A percentile compares a stretch with the other conserved stretches of the same genome.
Evolutionary conservation across 2,797 vertebrate species (phyloP).

Genomic region (Typhlichthys subterraneus): DNA sequence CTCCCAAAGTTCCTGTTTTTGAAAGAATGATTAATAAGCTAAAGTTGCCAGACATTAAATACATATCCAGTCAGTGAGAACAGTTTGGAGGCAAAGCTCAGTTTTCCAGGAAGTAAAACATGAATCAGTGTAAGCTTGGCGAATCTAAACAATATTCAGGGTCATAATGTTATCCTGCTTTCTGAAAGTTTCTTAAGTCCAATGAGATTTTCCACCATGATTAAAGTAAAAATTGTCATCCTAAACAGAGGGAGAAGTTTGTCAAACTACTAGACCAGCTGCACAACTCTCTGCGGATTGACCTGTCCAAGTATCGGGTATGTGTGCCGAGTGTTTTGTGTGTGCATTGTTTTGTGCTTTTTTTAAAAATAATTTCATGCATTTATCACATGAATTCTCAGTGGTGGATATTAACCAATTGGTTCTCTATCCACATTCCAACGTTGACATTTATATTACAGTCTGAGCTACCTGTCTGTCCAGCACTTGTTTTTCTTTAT

Average conservation of each 20-base stretch:
- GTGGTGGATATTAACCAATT: too few species aligned
- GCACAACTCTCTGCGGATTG: conserved; percentile 97
- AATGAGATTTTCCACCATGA: too few species aligned
- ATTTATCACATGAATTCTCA: not conserved
- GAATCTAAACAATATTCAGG: conserved; percentile 7
- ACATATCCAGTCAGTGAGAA: conserved; percentile 41
- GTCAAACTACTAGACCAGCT: conserved; percentile 96
- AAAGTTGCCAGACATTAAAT: conserved; percentile 42
- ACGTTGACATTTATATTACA: too few species aligned
- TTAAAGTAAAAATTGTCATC: conserved; percentile 45
- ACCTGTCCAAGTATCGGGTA: conserved; percentile 98
- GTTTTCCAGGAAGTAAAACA: conserved; percentile 45
- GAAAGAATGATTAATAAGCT: conserved; percentile 56
- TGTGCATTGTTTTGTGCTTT: conserved; percentile 8
- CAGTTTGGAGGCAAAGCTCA: conserved; percentile 17
- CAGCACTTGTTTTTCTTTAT: too few species aligned
- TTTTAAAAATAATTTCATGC: not conserved
- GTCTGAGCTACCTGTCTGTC: too few species aligned
- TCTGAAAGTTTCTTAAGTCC: too few species aligned
- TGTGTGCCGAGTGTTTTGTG: conserved; percentile 49
- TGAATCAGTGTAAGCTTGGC: conserved; percentile 30
- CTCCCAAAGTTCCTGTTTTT: conserved; percentile 16
- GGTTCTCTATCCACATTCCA: too few species aligned
- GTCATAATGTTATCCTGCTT: conserved; percentile 31
- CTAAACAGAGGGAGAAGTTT: conserved; percentile 93